Conservation (phyloP, 2,797 vertebrate genomes). For the Pseudomugil tenellus region DNA sequence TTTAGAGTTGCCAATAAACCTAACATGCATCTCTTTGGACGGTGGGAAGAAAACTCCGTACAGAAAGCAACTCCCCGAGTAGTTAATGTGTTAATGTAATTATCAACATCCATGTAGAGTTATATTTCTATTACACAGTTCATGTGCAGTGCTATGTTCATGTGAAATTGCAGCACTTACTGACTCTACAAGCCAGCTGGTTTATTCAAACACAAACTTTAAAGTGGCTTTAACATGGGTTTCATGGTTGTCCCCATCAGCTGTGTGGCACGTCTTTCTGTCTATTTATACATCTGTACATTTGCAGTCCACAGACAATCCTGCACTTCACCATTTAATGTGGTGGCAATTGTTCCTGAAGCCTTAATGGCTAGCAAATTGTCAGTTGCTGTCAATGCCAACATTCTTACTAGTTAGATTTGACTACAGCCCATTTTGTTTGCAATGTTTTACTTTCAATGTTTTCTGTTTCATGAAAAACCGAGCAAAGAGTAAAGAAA, state of each 20-base stretch:
- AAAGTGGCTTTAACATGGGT: slow-evolving; percentile 20
- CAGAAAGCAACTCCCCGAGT: too few relatives aligned
- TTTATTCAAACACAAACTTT: too few relatives aligned
- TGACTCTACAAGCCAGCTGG: too few relatives aligned
- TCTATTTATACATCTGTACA: slow-evolving; percentile 24
- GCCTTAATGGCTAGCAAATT: slow-evolving; percentile 30
- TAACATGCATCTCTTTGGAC: too few relatives aligned
- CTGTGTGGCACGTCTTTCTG: slow-evolving; percentile 30
- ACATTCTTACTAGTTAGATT: background rate
- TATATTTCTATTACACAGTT: background rate
- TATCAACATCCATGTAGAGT: background rate
- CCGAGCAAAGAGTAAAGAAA: background rate
- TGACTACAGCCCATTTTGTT: background rate
- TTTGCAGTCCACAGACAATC: slow-evolving; percentile 29
- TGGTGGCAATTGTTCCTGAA: slow-evolving; percentile 17
- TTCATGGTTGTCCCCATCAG: slow-evolving; percentile 29
- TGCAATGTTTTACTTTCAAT: background rate
- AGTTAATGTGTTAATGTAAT: background rate
- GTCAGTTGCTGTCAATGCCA: slow-evolving; percentile 16
- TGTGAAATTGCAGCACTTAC: too few relatives aligned
- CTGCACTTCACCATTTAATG: slow-evolving; percentile 24
- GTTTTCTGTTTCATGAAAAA: background rate
- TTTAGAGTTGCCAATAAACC: too few relatives aligned
- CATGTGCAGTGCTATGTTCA: too few relatives aligned
- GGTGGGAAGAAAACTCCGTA: too few relatives aligned